Base-by-base conservation (phyloP, 2,888 invertebrate genomes). In the Synanthedon andrenaeformis region DNA sequence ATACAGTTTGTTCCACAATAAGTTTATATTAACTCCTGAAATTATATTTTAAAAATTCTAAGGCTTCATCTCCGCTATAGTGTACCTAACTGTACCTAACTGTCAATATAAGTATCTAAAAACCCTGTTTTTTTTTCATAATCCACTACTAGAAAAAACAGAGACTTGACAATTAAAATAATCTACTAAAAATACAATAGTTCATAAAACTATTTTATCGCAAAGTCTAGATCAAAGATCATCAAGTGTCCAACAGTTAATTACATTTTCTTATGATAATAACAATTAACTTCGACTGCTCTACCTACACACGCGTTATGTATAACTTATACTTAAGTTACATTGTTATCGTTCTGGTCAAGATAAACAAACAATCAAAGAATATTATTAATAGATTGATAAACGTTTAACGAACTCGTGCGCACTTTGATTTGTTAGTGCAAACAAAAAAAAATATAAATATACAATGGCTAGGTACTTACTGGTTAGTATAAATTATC, bases 291-390 rank as follows among this genome's bases (percentile, higher is more conserved):
- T 45, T 1, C 5, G 2, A n/a, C 45, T 45, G 45, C n/a, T 45
- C 45, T 13, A 45, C 45, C 45, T 51, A 54, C 54, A 54, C 42
- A 13, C 5, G 23, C 23, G 4, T 23, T n/a, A 23, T 42, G 51
- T 49, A 53, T 51, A 51, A 42, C 23, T 23, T 23, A 5, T 51
- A n/a, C n/a, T n/a, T n/a, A n/a, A 41, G 19, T 49, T 52, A 51
- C 35, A 41, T 35, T 53, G 35, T 48, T 79, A 82, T 79, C 80
- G 60, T 56, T 35, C 17, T 53, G 59, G 58, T 62, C 58, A 55
- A 66, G 81, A 85, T 86, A 85, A 79, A 71, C 65, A 76, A 76
- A 84, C 80, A 85, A 85, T 86, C 84, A 78, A 71, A 76, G 81
- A 82, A 83, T 74, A 82, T 45, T 76, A 82, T 82, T 80, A 78